These are phyloP conservation scores for Scaptomyza montana DNA, from an alignment of 1,140 invertebrate species.

Conservation along the genomic window DNA sequence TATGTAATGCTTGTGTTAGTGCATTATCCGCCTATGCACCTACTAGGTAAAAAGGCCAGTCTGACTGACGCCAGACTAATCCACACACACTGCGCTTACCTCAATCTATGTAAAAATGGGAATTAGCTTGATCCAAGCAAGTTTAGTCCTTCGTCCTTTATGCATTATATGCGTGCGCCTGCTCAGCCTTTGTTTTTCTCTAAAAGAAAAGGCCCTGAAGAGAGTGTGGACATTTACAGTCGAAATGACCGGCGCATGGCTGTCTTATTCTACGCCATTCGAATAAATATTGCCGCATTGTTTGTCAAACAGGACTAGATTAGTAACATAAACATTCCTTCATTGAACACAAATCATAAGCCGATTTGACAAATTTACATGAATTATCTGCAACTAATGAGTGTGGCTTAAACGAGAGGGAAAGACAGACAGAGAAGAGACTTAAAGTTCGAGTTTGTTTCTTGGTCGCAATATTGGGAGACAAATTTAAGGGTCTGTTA, in stretches of 20 bases:
- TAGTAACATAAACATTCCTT: conserved; percentile 79
- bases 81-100: conserved; percentile 46
- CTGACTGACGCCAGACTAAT: conserved; percentile 69
- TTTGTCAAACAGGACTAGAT: conserved; percentile 83
- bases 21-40: neutral
- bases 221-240: conserved; percentile 44
- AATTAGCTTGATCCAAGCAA: conserved; percentile 58
- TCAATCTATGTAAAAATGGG: conserved; percentile 64
- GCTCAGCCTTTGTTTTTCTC: conserved; percentile 26
- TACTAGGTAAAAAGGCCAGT: conserved; percentile 49
- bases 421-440: neutral
- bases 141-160: conserved; percentile 40
- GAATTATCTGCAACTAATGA: conserved; percentile 76
- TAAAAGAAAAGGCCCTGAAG: neutral
- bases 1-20: no score
- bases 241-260: conserved; percentile 29
- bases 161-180: conserved; percentile 47
- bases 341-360: conserved; percentile 78
- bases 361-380: conserved; percentile 79
- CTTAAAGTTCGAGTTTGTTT: neutral
- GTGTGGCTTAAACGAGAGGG: conserved; percentile 43
- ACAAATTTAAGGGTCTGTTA: neutral
- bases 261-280: conserved; percentile 79
- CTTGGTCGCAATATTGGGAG: neutral
- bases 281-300: conserved; percentile 83